These are phyloP conservation scores for Geodia barretti DNA, from an alignment of 37 sponge, comb jelly and placozoan species.

Conservation along the genomic window DNA sequence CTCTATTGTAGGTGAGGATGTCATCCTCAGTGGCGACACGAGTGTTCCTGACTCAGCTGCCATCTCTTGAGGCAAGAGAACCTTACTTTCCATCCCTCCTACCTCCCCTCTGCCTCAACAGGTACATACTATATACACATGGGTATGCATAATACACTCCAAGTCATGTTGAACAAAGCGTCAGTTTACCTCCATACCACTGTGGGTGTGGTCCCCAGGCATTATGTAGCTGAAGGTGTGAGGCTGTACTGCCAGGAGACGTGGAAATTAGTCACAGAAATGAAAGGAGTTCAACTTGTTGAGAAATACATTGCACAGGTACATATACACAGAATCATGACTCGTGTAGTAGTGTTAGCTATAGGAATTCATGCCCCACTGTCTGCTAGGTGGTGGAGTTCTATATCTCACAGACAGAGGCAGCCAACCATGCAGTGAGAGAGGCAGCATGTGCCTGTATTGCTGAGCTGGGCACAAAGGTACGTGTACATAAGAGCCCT, in stretches of 20 bases:
- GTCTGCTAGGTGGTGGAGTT: slow-evolving; percentile 5
- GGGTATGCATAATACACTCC: too few species aligned
- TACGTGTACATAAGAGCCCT: slow-evolving; percentile 32
- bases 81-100: slow-evolving; percentile 62
- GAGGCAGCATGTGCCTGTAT: slow-evolving; percentile 56
- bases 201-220: too few species aligned
- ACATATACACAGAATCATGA: too few species aligned
- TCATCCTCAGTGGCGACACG: slow-evolving; percentile 88
- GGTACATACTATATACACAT: slow-evolving; percentile 46
- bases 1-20: slow-evolving; percentile 80
- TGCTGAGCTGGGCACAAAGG: slow-evolving; percentile 94
- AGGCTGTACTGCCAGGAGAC: slow-evolving; percentile 91
- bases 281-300: slow-evolving; percentile 67
- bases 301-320: slow-evolving; percentile 69
- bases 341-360: too few species aligned
- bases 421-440: slow-evolving; percentile 39
- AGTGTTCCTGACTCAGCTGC: slow-evolving; percentile 64
- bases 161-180: too few species aligned
- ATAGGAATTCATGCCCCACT: slow-evolving; percentile 27
- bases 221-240: slow-evolving; percentile 98
- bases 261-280: slow-evolving; percentile 79
- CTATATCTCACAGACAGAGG: slow-evolving; percentile 79
- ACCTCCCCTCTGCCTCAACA: slow-evolving; percentile 93
- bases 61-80: slow-evolving; percentile 10
- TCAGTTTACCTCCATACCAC: too few species aligned